Evolutionary conservation across 2,113 vertebrate species (phyloP).

Genomic region (Mastomys coucha): DNA sequence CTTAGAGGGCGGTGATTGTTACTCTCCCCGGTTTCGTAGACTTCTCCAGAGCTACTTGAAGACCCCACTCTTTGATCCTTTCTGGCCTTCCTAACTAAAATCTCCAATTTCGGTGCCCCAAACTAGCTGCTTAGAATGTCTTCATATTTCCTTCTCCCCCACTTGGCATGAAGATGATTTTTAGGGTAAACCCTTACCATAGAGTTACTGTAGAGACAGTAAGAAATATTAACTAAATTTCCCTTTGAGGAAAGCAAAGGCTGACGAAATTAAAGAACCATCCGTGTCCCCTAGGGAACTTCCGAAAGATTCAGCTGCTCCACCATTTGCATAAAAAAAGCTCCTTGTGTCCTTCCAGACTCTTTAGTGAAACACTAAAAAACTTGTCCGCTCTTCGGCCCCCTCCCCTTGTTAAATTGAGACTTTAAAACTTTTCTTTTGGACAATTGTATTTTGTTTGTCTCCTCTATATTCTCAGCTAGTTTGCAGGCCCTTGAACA

Average conservation of each 20-base stretch:
- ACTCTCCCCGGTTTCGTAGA: neutral
- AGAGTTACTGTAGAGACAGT: neutral
- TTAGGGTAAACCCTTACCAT: neutral
- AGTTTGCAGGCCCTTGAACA: neutral
- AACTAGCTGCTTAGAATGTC: neutral
- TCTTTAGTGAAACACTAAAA: neutral
- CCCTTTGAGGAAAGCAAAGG: conserved; percentile 7
- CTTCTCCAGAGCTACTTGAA: neutral
- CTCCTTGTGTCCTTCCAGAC: neutral
- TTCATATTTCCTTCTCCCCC: neutral
- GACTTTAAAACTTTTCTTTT: neutral
- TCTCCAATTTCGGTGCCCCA: neutral
- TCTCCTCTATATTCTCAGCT: neutral
- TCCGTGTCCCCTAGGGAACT: neutral
- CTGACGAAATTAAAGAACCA: neutral
- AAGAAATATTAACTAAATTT: conserved; percentile 12
- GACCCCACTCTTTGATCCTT: neutral
- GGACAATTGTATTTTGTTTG: conserved; percentile 17
- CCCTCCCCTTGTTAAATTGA: neutral
- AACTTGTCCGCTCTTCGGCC: too few species aligned
- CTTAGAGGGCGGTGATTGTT: neutral
- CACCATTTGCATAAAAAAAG: conserved; percentile 5
- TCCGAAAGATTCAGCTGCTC: neutral
- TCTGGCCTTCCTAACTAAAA: neutral
- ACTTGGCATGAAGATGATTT: neutral